phyloP scores from a whole-genome alignment of 1,140 invertebrate genomes.

The Nylanderia fulva region DNA sequence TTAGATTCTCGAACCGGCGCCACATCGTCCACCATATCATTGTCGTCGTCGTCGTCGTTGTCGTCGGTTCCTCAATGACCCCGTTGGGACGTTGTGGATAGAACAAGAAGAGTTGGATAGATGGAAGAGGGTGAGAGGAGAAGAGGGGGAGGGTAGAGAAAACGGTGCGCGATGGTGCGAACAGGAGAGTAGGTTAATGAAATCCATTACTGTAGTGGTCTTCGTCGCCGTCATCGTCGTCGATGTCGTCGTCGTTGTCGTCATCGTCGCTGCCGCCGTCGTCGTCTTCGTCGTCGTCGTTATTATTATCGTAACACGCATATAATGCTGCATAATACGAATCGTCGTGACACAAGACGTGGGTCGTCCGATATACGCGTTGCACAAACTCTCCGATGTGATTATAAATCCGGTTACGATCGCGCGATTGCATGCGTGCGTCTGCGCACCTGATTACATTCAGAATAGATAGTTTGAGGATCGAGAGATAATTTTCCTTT shows the following conservation, averaged over 20 bases:
- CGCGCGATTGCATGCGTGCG: constrained; percentile 37
- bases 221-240: constrained; percentile 36
- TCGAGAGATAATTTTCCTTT: neutral
- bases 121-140: neutral
- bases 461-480: constrained; percentile 9
- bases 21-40: constrained; percentile 45
- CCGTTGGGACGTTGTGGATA: constrained; percentile 16
- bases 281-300: constrained; percentile 56
- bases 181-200: constrained; percentile 74
- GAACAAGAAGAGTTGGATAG: constrained; percentile 10
- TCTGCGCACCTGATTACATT: constrained; percentile 31
- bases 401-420: constrained; percentile 75
- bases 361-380: constrained; percentile 66
- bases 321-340: constrained; percentile 73
- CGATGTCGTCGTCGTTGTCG: constrained; percentile 15
- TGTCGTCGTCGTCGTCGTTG: neutral
- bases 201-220: constrained; percentile 76
- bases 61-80: constrained; percentile 32
- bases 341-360: constrained; percentile 69
- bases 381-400: constrained; percentile 65
- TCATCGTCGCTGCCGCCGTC: neutral
- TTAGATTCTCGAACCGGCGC: constrained; percentile 65
- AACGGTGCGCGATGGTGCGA: constrained; percentile 19
- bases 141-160: neutral
- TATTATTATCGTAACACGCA: constrained; percentile 80